A percentile compares a stretch with the other conserved stretches of the same genome.
phyloP scores from a whole-genome alignment of 2,797 vertebrate species.

The Neostethus bicornis region DNA sequence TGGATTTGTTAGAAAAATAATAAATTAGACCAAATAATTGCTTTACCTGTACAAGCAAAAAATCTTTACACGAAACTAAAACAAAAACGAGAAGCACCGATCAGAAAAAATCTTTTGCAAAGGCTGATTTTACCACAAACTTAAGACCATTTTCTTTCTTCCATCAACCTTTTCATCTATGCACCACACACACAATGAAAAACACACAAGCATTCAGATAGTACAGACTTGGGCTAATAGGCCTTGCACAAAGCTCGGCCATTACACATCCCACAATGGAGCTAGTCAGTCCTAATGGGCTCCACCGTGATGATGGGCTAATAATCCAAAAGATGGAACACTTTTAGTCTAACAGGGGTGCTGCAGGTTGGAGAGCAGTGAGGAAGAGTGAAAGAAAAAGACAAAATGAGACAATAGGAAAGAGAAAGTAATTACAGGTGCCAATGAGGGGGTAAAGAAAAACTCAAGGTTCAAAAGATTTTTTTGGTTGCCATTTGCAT shows the following conservation, averaged over 20 bases:
- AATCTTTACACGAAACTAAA: constrained; percentile 13
- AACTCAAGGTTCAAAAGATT: constrained; percentile 12
- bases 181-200: constrained; percentile 24
- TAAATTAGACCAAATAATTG: constrained; percentile 1
- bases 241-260: constrained; percentile 47
- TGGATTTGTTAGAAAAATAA: too few species aligned
- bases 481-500: constrained; percentile 9
- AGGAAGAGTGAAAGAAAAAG: constrained; percentile 14
- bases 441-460: constrained; percentile 31
- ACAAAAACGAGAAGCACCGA: constrained; percentile 39
- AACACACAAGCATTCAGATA: constrained; percentile 33
- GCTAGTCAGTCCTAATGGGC: constrained; percentile 60
- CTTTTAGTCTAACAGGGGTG: constrained; percentile 54
- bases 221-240: constrained; percentile 46
- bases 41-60: constrained; percentile 4
- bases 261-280: constrained; percentile 57
- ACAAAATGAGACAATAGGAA: constrained; percentile 26
- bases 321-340: constrained; percentile 52
- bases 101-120: constrained; percentile 57
- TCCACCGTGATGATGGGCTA: constrained; percentile 42
- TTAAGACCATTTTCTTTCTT: constrained; percentile 63
- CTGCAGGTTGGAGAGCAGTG: constrained; percentile 35
- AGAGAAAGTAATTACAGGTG: constrained; percentile 39
- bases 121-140: constrained; percentile 50
- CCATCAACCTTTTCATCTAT: constrained; percentile 70